phyloP scores from a whole-genome alignment of 2,888 invertebrate genomes.

The Heliconius aoede region DNA sequence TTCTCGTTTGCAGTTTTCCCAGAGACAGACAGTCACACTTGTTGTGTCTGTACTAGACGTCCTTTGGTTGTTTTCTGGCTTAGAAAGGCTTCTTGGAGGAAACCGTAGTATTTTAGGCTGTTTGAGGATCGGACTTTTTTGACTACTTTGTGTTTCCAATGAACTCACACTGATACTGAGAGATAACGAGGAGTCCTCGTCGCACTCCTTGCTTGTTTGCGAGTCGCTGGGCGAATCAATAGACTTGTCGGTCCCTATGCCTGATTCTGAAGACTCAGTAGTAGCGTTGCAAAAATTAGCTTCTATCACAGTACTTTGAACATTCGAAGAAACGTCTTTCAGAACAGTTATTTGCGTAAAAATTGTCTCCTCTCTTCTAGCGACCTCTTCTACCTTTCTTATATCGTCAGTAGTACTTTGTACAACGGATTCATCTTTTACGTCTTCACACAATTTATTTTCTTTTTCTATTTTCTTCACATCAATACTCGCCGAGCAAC shows the following conservation, averaged over 20 bases:
- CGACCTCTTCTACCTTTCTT: conserved; percentile 70
- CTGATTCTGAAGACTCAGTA: conserved; percentile 75
- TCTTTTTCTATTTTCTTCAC: conserved; percentile 55
- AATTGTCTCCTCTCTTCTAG: conserved; percentile 74
- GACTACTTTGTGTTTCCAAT: conserved; percentile 68
- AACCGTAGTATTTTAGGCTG: conserved; percentile 92
- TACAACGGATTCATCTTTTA: conserved; percentile 42
- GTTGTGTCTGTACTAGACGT: conserved; percentile 76
- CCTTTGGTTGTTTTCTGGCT: conserved; percentile 65
- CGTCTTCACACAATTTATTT: conserved; percentile 48
- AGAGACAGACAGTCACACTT: conserved; percentile 86
- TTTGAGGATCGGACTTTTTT: conserved; percentile 90
- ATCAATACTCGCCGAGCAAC: conserved; percentile 68
- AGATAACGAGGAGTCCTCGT: conserved; percentile 77
- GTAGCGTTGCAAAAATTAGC: conserved; percentile 73
- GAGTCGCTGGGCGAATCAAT: conserved; percentile 79
- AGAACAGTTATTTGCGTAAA: conserved; percentile 79
- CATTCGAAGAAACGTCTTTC: conserved; percentile 76
- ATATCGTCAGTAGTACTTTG: conserved; percentile 59
- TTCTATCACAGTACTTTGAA: conserved; percentile 76
- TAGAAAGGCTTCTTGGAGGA: conserved; percentile 84
- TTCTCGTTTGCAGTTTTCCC: conserved; percentile 91
- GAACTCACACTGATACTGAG: conserved; percentile 76
- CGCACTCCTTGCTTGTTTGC: conserved; percentile 77
- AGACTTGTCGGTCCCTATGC: conserved; percentile 79